Base-by-base conservation (phyloP, 2,797 vertebrate genomes). In the Danio jaintianensis region DNA sequence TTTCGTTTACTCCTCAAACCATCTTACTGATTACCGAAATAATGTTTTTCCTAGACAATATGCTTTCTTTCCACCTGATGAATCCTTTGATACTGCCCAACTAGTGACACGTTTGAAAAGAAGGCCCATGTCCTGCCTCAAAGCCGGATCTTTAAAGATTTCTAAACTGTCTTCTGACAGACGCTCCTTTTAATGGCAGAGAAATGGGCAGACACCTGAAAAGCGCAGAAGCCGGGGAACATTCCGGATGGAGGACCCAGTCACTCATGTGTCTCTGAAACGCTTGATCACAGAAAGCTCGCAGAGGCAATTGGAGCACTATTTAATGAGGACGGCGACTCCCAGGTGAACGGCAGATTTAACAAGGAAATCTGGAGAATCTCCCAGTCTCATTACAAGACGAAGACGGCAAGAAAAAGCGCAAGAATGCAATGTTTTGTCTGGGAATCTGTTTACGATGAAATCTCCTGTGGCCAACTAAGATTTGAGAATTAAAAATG, bases 341-440 rank as follows among this genome's bases (percentile, higher is more conserved):
- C 83, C 83, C 85, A 82, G 83, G 83, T 82, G 86, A 85, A 82
- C 56, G 79, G 53, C 71, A 64, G 82, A 82, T 84, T 87, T 87
- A 87, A 85, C 83, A 80, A 81, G 86, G 79, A 86, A 86, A 83
- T 87, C 84, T 86, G 71, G 62, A 82, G 83, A 83, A 85, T 84
- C 73, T 87, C 59, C 45, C 38, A 81, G 80, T 81, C 80, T 87
- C 82, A 85, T 87, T 85, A 85, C 79, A 78, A 82, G 52, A 76
- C 63, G 59, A 72, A 81, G 53, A 71, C 66, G 7, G 64, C 50
- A 79, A 66, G 67, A 66, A 70, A 71, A 77, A n/a, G 43, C 55
- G n/a, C 75, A 62, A 79, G 40, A 75, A 74, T 29, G 6, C 16
- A 56, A n/a, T 76, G 36, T 75, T 66, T 79, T 73, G 61, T 47